Evolutionary conservation across 2,797 vertebrate species (phyloP), one percentile per base, ranked within the genome.

Genomic region (Etheostoma nigrum): DNA sequence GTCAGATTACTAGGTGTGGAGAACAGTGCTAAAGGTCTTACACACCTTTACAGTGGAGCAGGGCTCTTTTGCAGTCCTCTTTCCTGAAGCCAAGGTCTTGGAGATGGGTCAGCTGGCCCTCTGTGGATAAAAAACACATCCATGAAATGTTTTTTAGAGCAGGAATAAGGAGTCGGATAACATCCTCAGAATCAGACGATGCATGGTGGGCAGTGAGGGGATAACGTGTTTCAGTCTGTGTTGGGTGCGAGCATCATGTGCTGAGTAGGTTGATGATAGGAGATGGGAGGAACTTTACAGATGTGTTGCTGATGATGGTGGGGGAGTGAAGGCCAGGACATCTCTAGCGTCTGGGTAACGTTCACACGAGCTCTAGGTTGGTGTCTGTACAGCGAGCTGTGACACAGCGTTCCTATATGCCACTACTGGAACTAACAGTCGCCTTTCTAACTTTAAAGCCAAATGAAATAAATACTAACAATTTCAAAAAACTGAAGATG

Each of bases 41-140:
- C 71, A 84, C 92, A 97, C 98, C 98, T 96, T 97, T 97, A 85
- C 96, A 98, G 70, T 92, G 62, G 47, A 96, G n/a, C 13, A 99
- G 95, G 48, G 96, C 97, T 81, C 87, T 94, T 66, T 95, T 96
- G 82, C 97, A 99, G 60, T 99, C 98, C 0, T 97, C 96, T 81
- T 97, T 91, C 48, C 87, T 88, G 88, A 99, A 99, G 0, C 98
- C 98, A 69, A 99, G 89, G 74, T 99, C 96, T 82, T 98, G 96
- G 27, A 99, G 91, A 49, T 92, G 94, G 55, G 92, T 94, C 65
- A 99, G 93, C 78, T 99, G 97, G 0, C 95, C 79, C 71, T 97
- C 98, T 99, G 88, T 0, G 86, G 67, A 82, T 1, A 79, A n/a
- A 86, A n/a, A 47, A 54, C 10, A 67, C 12, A 36, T 40, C 66